A percentile compares a stretch with the other conserved stretches of the same genome.
phyloP scores from a whole-genome alignment of 2,888 invertebrate species.

The Malacosoma neustria region DNA sequence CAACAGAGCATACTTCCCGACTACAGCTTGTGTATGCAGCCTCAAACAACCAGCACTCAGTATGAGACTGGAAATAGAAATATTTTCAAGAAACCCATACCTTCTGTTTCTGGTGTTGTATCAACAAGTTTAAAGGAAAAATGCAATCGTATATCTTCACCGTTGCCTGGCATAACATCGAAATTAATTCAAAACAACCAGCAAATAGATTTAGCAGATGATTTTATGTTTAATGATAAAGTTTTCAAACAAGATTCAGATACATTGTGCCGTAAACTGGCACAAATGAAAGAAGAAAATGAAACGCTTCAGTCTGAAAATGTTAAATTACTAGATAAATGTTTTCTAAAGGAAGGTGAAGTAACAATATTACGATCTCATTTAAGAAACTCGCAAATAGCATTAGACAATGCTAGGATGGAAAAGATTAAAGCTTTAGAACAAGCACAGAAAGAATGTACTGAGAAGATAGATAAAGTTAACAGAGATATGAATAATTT shows the following conservation, averaged over 20 bases:
- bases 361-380: constrained; percentile 71
- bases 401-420: constrained; percentile 54
- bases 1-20: constrained; percentile 42
- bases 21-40: constrained; percentile 54
- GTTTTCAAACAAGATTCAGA: constrained; percentile 43
- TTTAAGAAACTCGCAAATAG: constrained; percentile 56
- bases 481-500: constrained; percentile 58
- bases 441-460: constrained; percentile 66
- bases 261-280: constrained; percentile 40
- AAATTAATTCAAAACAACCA: constrained; percentile 27
- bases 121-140: constrained; percentile 49
- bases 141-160: constrained; percentile 51
- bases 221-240: constrained; percentile 45
- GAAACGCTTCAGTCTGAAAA: constrained; percentile 56
- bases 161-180: constrained; percentile 47
- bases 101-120: constrained; percentile 22
- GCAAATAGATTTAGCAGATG: constrained; percentile 27
- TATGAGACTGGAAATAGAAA: constrained; percentile 29
- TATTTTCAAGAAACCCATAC: constrained; percentile 47
- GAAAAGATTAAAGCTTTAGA: constrained; percentile 59
- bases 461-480: constrained; percentile 49
- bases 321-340: constrained; percentile 59
- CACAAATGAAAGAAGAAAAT: constrained; percentile 55
- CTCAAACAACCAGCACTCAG: constrained; percentile 55
- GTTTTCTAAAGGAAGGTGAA: constrained; percentile 73